Conservation (phyloP, 2,888 invertebrate genomes). For the Rhagium mordax region DNA sequence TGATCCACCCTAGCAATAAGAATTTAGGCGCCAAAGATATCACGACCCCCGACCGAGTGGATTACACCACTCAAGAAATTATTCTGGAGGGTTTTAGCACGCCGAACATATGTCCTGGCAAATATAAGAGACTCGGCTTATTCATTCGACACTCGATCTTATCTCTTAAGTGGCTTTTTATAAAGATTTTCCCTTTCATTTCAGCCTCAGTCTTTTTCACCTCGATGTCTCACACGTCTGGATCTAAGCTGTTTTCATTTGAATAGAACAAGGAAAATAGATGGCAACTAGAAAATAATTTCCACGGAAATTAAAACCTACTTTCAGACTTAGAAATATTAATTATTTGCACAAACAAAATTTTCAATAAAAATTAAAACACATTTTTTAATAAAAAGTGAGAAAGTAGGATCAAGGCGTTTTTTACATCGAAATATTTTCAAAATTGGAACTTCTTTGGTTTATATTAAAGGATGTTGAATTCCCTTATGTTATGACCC, state of each 20-base stretch:
- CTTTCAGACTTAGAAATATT: too few relatives aligned
- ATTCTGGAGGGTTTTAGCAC: slow-evolving; percentile 51
- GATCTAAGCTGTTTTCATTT: not conserved
- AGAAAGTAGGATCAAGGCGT: too few relatives aligned
- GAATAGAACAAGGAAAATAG: too few relatives aligned
- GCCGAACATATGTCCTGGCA: slow-evolving; percentile 53
- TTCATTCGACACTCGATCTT: slow-evolving; percentile 59
- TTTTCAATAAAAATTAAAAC: too few relatives aligned
- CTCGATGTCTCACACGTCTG: slow-evolving; percentile 20
- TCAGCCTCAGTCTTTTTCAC: slow-evolving; percentile 38
- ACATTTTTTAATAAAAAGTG: too few relatives aligned
- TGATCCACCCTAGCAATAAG: slow-evolving; percentile 40
- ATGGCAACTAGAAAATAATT: not conserved
- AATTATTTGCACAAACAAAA: too few relatives aligned
- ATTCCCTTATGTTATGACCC: too few relatives aligned
- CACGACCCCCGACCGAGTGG: slow-evolving; percentile 44
- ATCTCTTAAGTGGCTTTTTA: slow-evolving; percentile 58
- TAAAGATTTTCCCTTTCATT: slow-evolving; percentile 51
- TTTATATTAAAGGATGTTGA: too few relatives aligned
- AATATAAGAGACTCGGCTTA: slow-evolving; percentile 55
- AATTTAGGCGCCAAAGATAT: slow-evolving; percentile 49
- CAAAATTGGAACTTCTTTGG: too few relatives aligned
- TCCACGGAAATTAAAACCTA: too few relatives aligned
- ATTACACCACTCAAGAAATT: slow-evolving; percentile 53
- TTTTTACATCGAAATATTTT: too few relatives aligned